phyloP scores from a whole-genome alignment of 1,140 invertebrate genomes.

The Stenopsyche tienmushanensis region DNA sequence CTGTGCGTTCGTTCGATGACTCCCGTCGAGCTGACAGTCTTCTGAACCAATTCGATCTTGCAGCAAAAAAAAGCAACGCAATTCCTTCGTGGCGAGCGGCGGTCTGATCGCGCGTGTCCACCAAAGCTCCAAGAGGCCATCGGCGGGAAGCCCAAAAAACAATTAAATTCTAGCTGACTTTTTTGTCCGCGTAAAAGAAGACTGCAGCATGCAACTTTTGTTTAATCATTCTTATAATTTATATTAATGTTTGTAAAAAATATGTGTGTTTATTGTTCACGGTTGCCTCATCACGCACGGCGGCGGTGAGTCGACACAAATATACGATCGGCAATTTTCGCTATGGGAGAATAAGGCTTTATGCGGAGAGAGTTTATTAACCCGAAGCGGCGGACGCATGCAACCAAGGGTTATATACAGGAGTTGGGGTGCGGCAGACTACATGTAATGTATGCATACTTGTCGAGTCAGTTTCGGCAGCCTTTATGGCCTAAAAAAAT shows the following conservation, averaged over 20 bases:
- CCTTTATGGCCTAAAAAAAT: background rate
- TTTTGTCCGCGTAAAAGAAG: no score
- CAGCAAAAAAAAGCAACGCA: background rate
- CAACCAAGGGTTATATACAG: background rate
- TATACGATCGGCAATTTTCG: background rate
- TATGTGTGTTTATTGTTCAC: no score
- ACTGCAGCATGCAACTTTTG: background rate
- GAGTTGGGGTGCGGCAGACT: background rate
- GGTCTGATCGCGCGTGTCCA: background rate
- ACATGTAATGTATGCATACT: background rate
- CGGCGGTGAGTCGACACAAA: background rate
- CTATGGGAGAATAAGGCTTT: background rate
- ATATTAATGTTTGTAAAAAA: background rate
- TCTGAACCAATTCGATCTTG: background rate
- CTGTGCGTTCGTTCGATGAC: background rate
- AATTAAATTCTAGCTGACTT: no score
- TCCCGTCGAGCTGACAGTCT: background rate
- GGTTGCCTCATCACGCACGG: background rate
- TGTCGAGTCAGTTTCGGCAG: background rate
- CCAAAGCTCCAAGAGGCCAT: no score
- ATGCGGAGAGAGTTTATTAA: background rate
- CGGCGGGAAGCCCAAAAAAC: no score
- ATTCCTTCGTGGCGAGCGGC: background rate
- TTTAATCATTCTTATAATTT: background rate
- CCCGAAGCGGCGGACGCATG: background rate